Conservation (phyloP, 2,797 vertebrate genomes). For the Serranus cabrilla region DNA sequence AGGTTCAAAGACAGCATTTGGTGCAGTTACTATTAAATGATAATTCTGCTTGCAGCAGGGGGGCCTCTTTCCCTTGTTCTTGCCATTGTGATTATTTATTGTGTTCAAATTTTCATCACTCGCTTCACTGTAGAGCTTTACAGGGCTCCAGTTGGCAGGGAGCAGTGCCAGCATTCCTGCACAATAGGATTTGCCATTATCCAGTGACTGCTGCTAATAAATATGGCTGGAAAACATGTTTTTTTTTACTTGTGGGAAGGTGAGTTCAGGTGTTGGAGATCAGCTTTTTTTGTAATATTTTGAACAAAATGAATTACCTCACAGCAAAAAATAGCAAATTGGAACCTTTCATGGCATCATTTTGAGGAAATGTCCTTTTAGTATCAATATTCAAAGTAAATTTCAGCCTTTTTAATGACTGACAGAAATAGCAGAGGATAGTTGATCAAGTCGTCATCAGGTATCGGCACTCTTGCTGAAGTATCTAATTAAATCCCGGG, state of each 20-base stretch:
- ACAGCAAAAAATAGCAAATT: background rate
- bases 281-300: background rate
- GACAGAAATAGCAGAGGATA: constrained; percentile 8
- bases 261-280: constrained; percentile 3
- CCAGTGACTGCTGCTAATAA: constrained; percentile 5
- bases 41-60: constrained; percentile 17
- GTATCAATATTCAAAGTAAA: background rate
- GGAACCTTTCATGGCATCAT: background rate
- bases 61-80: background rate
- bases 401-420: background rate
- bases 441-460: constrained; percentile 17
- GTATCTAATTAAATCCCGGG: constrained; percentile 50
- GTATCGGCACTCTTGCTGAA: constrained; percentile 17
- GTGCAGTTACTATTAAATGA: constrained; percentile 14
- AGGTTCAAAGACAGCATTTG: constrained; percentile 27
- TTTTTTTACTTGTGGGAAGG: background rate
- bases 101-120: constrained; percentile 28
- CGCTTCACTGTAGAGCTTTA: constrained; percentile 4
- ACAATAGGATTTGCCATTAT: constrained; percentile 27
- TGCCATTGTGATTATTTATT: constrained; percentile 33
- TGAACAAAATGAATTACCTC: background rate
- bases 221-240: background rate
- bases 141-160: constrained; percentile 9
- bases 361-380: background rate
- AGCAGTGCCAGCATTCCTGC: constrained; percentile 12